Evolutionary conservation across 2,888 invertebrate species (phyloP), one percentile per base, ranked within the genome.

Genomic region (Laothoe populi): DNA sequence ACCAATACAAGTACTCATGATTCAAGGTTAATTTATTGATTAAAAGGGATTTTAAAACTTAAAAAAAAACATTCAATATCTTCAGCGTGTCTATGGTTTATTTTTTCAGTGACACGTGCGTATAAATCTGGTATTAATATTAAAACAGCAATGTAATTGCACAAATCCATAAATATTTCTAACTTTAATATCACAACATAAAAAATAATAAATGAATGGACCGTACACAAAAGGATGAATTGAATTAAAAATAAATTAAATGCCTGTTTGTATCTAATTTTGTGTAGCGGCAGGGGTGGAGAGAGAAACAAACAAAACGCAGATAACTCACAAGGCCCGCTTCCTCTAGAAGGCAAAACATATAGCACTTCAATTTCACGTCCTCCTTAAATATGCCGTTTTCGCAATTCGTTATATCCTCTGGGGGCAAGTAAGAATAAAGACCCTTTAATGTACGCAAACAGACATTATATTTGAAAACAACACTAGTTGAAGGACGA

Each of bases 321-420:
- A 74, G 73, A 80, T 78, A 78, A 90, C 93, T 92, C 82, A 93
- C 92, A 72, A 93, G 87, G 71, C 87, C 91, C 74, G 90, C 89
- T 83, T 92, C 93, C 74, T 92, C 93, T 82, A 93, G 66, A 68
- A 93, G 80, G 82, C 93, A 93, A 86, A 87, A 92, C 93, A 93
- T 93, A 84, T 93, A 93, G 87, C 93, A 92, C 86, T 92, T 92
- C 85, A 93, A 87, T 87, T 92, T 92, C 73, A 78, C 71, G 79
- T 93, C 92, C 79, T 93, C 92, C 84, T 93, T 91, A 88, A 93
- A 93, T 88, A 92, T 91, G 84, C 93, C 93, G 77, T 88, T 88
- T 88, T 92, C 92, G 82, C 93, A 93, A 88, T 93, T 92, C 82
- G 80, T 74, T 83, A 93, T 92, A 83, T 93, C 93, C 87, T 87